Conservation (phyloP, 2,113 vertebrate species). For the Prochilodus magdalenae region DNA sequence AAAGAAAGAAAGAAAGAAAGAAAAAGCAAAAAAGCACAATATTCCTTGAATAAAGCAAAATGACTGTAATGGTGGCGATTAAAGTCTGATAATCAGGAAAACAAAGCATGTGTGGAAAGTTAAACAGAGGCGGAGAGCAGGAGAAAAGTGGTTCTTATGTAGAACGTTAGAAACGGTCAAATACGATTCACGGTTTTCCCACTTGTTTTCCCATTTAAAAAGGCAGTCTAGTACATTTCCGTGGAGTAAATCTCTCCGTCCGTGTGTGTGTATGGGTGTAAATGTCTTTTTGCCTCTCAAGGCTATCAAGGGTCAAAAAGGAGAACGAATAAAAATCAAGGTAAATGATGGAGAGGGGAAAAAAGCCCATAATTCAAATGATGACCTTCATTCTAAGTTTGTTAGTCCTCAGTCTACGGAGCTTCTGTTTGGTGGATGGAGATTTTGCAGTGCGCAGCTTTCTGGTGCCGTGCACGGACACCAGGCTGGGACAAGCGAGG, state of each 20-base stretch:
- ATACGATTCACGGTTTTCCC: conserved; percentile 27
- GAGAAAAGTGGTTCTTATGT: conserved; percentile 56
- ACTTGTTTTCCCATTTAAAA: conserved; percentile 45
- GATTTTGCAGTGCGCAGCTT: conserved; percentile 51
- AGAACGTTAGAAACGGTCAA: conserved; percentile 45
- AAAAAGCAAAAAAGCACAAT: conserved; percentile 70
- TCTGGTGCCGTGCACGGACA: conserved; percentile 68
- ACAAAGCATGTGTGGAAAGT: conserved; percentile 68
- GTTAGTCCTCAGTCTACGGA: conserved; percentile 57
- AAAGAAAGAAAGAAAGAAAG: conserved; percentile 57
- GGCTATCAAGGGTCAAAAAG: conserved; percentile 46
- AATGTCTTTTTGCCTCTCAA: conserved; percentile 30
- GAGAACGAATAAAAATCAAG: conserved; percentile 38
- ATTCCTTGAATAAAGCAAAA: conserved; percentile 77
- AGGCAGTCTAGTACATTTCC: conserved; percentile 53
- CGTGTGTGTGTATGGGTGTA: conserved; percentile 3
- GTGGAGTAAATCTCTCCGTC: conserved; percentile 25
- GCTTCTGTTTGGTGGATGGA: conserved; percentile 40
- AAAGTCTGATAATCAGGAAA: conserved; percentile 65
- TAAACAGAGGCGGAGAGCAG: conserved; percentile 64
- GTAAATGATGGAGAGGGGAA: conserved; percentile 20
- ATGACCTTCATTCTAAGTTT: conserved; percentile 54
- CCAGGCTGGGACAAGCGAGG: conserved; percentile 68
- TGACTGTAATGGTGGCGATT: conserved; percentile 72
- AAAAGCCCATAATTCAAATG: conserved; percentile 35